These are phyloP conservation scores for Rhinichthys klamathensis DNA, from an alignment of 2,113 vertebrate species.

Conservation along the genomic window DNA sequence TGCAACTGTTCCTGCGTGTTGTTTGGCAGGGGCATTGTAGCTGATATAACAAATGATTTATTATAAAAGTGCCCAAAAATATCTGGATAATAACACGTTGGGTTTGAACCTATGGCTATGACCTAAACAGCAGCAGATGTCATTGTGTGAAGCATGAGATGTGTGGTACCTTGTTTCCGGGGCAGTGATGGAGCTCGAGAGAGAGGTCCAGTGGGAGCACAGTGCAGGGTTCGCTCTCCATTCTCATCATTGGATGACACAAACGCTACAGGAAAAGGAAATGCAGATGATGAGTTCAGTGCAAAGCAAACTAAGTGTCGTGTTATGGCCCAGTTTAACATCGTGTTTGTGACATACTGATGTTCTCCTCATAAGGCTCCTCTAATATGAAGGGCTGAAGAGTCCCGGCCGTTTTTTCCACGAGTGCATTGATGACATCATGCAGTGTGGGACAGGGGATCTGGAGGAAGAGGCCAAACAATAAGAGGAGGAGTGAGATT, in stretches of 20 bases:
- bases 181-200: constrained; percentile 70
- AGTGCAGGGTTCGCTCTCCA: constrained; percentile 78
- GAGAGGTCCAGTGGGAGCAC: constrained; percentile 69
- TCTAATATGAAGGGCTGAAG: constrained; percentile 83
- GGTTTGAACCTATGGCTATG: not conserved
- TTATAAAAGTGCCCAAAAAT: not conserved
- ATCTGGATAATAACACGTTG: not conserved
- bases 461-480: constrained; percentile 61
- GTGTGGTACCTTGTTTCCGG: constrained; percentile 74
- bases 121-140: not conserved
- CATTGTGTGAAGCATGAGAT: not conserved
- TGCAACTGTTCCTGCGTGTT: constrained; percentile 5
- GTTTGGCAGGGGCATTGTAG: not conserved
- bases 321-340: not conserved
- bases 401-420: constrained; percentile 78
- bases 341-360: constrained; percentile 72
- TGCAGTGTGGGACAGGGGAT: constrained; percentile 81
- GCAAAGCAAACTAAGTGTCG: too few species aligned
- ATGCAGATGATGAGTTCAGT: not conserved
- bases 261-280: constrained; percentile 70
- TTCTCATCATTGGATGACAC: constrained; percentile 81
- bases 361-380: constrained; percentile 84
- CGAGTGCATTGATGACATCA: constrained; percentile 82
- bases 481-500: not conserved
- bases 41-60: not conserved